A percentile compares a stretch with the other conserved stretches of the same genome.
phyloP scores from a whole-genome alignment of 1,140 invertebrate species.

The Eueides isabella region DNA sequence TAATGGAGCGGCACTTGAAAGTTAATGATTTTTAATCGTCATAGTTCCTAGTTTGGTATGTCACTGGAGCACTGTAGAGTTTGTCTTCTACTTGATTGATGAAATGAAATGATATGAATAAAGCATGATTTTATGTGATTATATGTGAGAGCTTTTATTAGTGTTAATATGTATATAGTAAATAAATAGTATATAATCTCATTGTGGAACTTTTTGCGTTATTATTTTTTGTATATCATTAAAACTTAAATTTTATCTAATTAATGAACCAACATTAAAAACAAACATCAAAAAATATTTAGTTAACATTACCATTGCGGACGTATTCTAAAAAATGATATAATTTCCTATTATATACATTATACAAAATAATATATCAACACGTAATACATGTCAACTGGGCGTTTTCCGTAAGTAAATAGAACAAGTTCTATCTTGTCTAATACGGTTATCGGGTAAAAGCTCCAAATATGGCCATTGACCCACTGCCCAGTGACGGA shows the following conservation, averaged over 20 bases:
- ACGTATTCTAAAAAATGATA: too few species aligned
- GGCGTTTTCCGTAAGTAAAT: conserved; percentile 49
- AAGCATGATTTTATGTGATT: too few species aligned
- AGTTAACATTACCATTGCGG: too few species aligned
- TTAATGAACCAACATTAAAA: too few species aligned
- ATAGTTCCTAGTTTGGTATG: conserved; percentile 52
- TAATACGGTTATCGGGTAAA: conserved; percentile 64
- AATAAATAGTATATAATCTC: too few species aligned
- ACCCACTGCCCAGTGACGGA: conserved; percentile 62
- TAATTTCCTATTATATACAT: too few species aligned
- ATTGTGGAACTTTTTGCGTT: too few species aligned
- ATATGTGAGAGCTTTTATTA: too few species aligned
- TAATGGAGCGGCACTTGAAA: conserved; percentile 54
- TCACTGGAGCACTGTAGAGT: conserved; percentile 48
- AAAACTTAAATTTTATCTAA: too few species aligned
- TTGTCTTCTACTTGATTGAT: conserved; percentile 6
- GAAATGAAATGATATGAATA: background rate
- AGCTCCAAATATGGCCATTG: conserved; percentile 63
- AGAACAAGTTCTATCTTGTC: conserved; percentile 59
- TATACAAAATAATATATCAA: background rate
- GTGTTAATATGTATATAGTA: too few species aligned
- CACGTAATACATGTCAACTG: background rate
- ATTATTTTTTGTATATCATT: too few species aligned
- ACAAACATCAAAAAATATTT: too few species aligned
- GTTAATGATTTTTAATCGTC: conserved; percentile 69